A percentile compares a stretch with the other conserved stretches of the same genome.
These are phyloP conservation scores for Hemiprocne comata DNA, from an alignment of 2,113 vertebrate genomes.

Conservation along the genomic window DNA sequence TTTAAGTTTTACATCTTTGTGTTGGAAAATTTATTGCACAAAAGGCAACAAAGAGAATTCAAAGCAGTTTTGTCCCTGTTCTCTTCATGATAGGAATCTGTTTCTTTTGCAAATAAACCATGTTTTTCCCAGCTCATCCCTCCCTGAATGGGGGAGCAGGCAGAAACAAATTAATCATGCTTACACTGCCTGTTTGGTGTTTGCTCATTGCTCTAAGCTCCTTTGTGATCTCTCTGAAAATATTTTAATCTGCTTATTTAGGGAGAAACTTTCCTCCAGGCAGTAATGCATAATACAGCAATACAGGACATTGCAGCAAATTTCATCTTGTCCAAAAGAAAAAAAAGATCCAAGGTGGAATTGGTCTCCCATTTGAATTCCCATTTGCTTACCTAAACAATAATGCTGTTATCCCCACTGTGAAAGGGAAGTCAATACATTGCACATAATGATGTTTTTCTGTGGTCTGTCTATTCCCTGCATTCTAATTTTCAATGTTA, in stretches of 20 bases:
- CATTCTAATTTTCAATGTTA: constrained; percentile 62
- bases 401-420: not conserved
- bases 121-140: not conserved
- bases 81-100: not conserved
- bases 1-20: not conserved
- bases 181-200: not conserved
- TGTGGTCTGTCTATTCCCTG: constrained; percentile 36
- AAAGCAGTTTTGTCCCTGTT: not conserved
- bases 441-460: constrained; percentile 49
- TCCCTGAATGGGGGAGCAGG: not conserved
- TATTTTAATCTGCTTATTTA: constrained; percentile 40
- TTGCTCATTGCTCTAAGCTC: constrained; percentile 45
- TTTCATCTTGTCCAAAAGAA: not conserved
- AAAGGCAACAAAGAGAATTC: constrained; percentile 1
- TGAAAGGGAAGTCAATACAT: not conserved
- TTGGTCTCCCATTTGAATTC: constrained; percentile 35
- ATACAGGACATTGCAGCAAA: constrained; percentile 24
- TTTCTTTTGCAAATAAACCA: constrained; percentile 8
- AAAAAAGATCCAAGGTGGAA: not conserved
- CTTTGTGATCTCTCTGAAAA: constrained; percentile 42
- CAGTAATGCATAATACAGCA: constrained; percentile 18
- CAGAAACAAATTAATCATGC: constrained; percentile 27
- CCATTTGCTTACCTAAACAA: constrained; percentile 38
- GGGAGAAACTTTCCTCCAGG: constrained; percentile 40
- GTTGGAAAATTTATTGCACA: not conserved